Evolutionary conservation across 2,113 vertebrate species (phyloP), one percentile per base, ranked within the genome.

Genomic region (Ctenodactylus gundi): DNA sequence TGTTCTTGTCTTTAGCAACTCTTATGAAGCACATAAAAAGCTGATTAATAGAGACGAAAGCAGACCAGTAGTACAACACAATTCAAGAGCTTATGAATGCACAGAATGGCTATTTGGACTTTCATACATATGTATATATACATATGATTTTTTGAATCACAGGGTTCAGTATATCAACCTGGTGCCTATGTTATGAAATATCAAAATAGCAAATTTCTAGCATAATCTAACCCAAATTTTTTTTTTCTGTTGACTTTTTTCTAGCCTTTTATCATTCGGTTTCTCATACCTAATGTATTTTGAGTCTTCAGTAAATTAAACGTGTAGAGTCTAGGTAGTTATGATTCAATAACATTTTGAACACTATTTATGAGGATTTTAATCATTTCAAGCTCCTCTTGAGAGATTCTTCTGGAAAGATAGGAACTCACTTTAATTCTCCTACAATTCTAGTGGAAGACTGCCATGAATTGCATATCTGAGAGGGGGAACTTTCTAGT

Each of bases 11-110:
- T 95, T 92, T 49, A 94, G 58, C 75, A 3, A 34, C 62, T 73
- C 2, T 72, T 94, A 62, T 73, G 90, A 80, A 85, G 3, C 36
- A 39, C 20, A 44, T 39, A 93, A 95, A 96, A 65, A 36, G 97
- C 92, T 57, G 68, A 88, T 86, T 96, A 85, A 77, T 21, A 15
- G 23, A 31, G 85, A 90, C 57, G 20, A 29, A 49, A 67, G 27
- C 73, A 92, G 51, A 5, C 5, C 39, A 95, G 73, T 67, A 68
- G 6, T 62, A 34, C 21, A 25, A 62, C 20, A 60, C 18, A 77
- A 60, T 14, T 41, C 58, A 85, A 12, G 53, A 27, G 11, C 25
- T 0, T 51, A 51, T 39, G 55, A 34, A 44, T 62, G 23, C 14
- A 15, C 53, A 13, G 6, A 25, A 67, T 70, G 78, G 7, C 55